These are phyloP conservation scores for Hucho hucho DNA, from an alignment of 2,113 vertebrate genomes.

Conservation along the genomic window DNA sequence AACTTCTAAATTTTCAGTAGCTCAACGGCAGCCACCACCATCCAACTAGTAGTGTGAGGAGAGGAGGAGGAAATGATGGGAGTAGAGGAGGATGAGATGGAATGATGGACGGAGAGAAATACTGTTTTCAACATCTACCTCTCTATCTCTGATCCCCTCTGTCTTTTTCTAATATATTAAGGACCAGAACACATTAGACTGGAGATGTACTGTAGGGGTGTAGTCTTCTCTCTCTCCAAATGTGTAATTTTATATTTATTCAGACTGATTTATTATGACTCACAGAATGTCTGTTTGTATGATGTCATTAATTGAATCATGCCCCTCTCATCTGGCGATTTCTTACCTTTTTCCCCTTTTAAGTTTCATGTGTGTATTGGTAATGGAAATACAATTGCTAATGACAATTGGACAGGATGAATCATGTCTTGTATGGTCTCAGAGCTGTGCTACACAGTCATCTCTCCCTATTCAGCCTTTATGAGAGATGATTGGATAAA, in stretches of 20 bases:
- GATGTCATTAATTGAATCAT: neutral
- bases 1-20: neutral
- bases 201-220: neutral
- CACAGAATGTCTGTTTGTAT: neutral
- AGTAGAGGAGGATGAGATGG: neutral
- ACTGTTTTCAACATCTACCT: neutral
- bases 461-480: neutral
- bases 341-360: neutral
- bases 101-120: neutral
- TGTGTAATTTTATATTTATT: slow-evolving; percentile 22
- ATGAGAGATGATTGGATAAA: neutral
- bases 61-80: neutral
- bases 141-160: neutral
- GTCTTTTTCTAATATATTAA: neutral
- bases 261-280: neutral
- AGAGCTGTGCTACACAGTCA: neutral
- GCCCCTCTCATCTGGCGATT: neutral
- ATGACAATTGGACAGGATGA: neutral
- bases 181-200: neutral
- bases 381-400: neutral
- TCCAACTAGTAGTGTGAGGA: neutral
- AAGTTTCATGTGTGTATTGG: neutral
- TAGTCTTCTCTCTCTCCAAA: slow-evolving; percentile 9
- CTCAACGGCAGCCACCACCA: neutral
- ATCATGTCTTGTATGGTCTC: neutral